These are phyloP conservation scores for Leucoraja erinaceus DNA, from an alignment of 2,113 vertebrate genomes.

Conservation along the genomic window DNA sequence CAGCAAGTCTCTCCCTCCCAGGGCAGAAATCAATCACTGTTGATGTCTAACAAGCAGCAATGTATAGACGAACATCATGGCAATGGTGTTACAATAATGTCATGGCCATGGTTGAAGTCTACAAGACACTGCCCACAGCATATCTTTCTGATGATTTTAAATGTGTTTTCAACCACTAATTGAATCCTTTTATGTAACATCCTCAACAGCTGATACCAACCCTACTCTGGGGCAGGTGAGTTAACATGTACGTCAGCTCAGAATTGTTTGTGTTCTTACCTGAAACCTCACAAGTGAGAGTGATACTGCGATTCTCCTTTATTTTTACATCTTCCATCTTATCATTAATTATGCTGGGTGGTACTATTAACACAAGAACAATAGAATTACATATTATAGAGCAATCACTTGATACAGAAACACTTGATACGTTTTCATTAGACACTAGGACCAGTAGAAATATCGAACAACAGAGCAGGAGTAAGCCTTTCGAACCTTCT, in stretches of 20 bases:
- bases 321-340: constrained; percentile 75
- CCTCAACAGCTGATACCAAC: not conserved
- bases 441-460: not conserved
- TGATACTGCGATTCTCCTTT: constrained; percentile 73
- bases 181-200: not conserved
- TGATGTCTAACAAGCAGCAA: not conserved
- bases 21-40: not conserved
- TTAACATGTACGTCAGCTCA: not conserved
- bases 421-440: not conserved
- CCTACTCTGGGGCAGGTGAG: no score
- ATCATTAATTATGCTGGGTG: constrained; percentile 70
- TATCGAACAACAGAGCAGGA: not conserved
- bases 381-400: not conserved
- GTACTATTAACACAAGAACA: constrained; percentile 58
- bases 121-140: not conserved
- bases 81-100: not conserved
- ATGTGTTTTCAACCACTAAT: not conserved
- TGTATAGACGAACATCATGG: not conserved
- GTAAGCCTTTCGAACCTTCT: no score
- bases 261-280: constrained; percentile 58
- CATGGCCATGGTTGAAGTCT: not conserved
- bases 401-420: no score
- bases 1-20: not conserved
- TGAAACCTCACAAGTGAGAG: constrained; percentile 76
- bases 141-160: not conserved